These are phyloP conservation scores for Ibycter americanus DNA, from an alignment of 2,797 vertebrate genomes.

Conservation along the genomic window DNA sequence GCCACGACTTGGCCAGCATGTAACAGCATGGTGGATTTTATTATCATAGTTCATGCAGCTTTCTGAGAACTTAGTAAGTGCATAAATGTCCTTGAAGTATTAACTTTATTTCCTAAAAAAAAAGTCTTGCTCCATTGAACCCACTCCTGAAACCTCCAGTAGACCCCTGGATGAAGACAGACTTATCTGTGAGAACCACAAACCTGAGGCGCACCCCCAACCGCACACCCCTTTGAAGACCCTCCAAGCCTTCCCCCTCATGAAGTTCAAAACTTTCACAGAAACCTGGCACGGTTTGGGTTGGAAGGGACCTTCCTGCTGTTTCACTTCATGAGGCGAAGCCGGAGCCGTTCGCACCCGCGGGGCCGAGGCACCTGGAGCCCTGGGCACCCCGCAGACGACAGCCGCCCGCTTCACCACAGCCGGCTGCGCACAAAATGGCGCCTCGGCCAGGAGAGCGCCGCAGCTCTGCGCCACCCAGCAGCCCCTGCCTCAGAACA, in stretches of 20 bases:
- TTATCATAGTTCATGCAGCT: background rate
- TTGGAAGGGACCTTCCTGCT: background rate
- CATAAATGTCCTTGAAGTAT: background rate
- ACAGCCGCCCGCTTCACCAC: accelerated
- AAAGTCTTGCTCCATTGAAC: background rate
- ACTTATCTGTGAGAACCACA: background rate
- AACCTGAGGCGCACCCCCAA: background rate
- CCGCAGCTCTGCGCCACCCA: accelerated
- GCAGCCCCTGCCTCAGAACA: accelerated
- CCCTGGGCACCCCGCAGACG: accelerated
- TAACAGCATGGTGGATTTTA: background rate
- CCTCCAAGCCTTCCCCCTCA: accelerated
- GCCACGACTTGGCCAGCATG: background rate
- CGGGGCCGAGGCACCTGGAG: accelerated
- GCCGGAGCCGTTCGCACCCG: accelerated
- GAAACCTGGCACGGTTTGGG: background rate
- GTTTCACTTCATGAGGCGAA: accelerated
- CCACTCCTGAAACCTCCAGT: background rate
- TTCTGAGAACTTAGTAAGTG: background rate
- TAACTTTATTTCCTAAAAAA: background rate
- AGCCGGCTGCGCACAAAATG: accelerated
- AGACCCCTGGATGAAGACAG: background rate
- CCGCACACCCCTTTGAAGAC: background rate
- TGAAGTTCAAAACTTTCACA: background rate
- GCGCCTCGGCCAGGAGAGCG: accelerated